Conservation (phyloP, 1,140 invertebrate genomes). For the Drosophila fuyamai region DNA sequence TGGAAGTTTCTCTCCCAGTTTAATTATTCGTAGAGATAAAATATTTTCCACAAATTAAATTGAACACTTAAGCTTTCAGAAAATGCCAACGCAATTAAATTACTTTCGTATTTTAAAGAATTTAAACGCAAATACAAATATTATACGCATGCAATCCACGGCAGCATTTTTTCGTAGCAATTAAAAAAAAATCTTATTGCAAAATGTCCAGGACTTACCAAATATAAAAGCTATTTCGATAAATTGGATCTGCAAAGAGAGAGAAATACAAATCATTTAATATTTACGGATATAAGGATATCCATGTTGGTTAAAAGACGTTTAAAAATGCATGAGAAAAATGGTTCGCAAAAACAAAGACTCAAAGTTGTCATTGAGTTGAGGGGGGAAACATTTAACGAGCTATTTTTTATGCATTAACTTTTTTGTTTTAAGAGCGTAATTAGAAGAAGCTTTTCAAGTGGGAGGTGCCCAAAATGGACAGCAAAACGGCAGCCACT, state of each 20-base stretch:
- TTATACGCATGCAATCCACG: too few relatives aligned
- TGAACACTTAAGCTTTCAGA: not conserved
- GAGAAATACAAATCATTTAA: conserved; percentile 22
- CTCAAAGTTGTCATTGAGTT: conserved; percentile 22
- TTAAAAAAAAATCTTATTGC: too few relatives aligned
- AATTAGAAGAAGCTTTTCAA: conserved; percentile 55
- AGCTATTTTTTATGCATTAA: conserved; percentile 59
- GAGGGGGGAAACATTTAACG: conserved; percentile 42
- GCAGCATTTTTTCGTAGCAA: too few relatives aligned
- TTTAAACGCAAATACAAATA: not conserved
- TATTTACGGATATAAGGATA: conserved; percentile 5
- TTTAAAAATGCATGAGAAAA: conserved; percentile 36
- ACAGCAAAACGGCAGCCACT: conserved; percentile 48
- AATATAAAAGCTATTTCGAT: conserved; percentile 34
- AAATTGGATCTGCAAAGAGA: conserved; percentile 51
- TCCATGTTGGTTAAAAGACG: not conserved
- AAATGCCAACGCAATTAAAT: not conserved
- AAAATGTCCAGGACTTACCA: conserved; percentile 45
- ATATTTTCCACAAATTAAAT: conserved; percentile 1
- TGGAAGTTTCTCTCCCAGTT: not conserved
- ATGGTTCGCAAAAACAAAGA: conserved; percentile 3
- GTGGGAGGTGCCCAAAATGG: conserved; percentile 35
- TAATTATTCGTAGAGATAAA: not conserved
- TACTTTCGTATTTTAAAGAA: not conserved
- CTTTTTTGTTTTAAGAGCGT: conserved; percentile 55